Evolutionary conservation across 2,888 invertebrate species (phyloP).

Genomic region (Phania funesta): DNA sequence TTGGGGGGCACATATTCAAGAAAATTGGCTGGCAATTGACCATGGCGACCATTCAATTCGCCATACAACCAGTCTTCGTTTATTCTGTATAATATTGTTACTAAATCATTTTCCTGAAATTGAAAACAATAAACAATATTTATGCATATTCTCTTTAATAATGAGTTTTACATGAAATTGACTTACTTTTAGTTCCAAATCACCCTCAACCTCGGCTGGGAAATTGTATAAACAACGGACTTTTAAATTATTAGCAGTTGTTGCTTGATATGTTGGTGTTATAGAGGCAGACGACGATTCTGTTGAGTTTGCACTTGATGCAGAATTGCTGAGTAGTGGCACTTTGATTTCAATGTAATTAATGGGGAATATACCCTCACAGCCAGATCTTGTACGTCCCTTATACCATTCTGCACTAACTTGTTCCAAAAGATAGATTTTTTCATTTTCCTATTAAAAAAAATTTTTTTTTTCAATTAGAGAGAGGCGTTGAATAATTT

Average conservation of each 20-base stretch:
- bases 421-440: slow-evolving; percentile 85
- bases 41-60: slow-evolving; percentile 84
- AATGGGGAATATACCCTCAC: slow-evolving; percentile 90
- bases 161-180: background rate
- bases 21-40: slow-evolving; percentile 90
- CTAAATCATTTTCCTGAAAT: slow-evolving; percentile 83
- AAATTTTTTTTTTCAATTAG: no score
- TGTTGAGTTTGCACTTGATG: slow-evolving; percentile 30
- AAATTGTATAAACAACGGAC: slow-evolving; percentile 88
- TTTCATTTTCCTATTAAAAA: slow-evolving; percentile 87
- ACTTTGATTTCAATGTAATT: slow-evolving; percentile 89
- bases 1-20: slow-evolving; percentile 83
- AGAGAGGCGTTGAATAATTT: no score
- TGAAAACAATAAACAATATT: background rate
- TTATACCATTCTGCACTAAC: slow-evolving; percentile 90
- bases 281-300: slow-evolving; percentile 46
- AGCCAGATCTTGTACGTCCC: slow-evolving; percentile 85
- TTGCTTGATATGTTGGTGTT: slow-evolving; percentile 57
- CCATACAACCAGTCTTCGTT: slow-evolving; percentile 91
- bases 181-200: slow-evolving; percentile 82
- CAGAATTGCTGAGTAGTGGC: slow-evolving; percentile 82
- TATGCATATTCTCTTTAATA: background rate
- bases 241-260: slow-evolving; percentile 71
- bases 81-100: slow-evolving; percentile 85
- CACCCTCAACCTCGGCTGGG: slow-evolving; percentile 83